A percentile compares a stretch with the other conserved stretches of the same genome.
Conservation (phyloP, 2,113 vertebrate genomes). For the Osmerus eperlanus region DNA sequence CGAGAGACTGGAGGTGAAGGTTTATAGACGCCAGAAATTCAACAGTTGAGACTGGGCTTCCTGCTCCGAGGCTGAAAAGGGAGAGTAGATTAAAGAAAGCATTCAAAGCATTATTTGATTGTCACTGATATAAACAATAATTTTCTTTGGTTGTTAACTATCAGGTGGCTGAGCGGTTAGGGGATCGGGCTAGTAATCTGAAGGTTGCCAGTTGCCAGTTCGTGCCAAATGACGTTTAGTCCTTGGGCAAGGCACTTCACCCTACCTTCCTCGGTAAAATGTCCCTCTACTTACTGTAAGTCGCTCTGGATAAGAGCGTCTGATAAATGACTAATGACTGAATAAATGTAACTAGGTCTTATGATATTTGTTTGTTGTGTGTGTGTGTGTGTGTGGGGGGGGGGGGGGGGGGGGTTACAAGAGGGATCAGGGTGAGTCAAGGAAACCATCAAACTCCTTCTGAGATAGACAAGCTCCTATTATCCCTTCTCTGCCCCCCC, state of each 20-base stretch:
- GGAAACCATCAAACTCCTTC: slow-evolving; percentile 65
- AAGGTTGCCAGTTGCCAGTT: no score
- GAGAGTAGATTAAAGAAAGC: background rate
- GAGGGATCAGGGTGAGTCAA: slow-evolving; percentile 59
- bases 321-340: no score
- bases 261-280: no score
- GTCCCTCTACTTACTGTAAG: no score
- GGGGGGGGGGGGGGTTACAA: slow-evolving; percentile 29
- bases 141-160: slow-evolving; percentile 19
- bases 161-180: no score
- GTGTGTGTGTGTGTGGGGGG: slow-evolving; percentile 34
- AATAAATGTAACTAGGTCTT: slow-evolving; percentile 30
- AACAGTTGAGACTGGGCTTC: slow-evolving; percentile 19
- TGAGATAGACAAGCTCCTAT: slow-evolving; percentile 72
- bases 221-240: no score
- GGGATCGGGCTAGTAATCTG: no score
- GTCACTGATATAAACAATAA: no score
- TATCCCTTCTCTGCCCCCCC: slow-evolving; percentile 59
- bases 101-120: no score
- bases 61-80: background rate
- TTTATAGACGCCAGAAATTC: slow-evolving; percentile 41
- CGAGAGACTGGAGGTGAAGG: slow-evolving; percentile 46
- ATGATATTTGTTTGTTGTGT: slow-evolving; percentile 58
- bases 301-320: no score
- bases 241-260: no score